Evolutionary conservation across 2,113 vertebrate genomes (phyloP), one percentile per base, ranked within the genome.

Genomic region (Lota lota): DNA sequence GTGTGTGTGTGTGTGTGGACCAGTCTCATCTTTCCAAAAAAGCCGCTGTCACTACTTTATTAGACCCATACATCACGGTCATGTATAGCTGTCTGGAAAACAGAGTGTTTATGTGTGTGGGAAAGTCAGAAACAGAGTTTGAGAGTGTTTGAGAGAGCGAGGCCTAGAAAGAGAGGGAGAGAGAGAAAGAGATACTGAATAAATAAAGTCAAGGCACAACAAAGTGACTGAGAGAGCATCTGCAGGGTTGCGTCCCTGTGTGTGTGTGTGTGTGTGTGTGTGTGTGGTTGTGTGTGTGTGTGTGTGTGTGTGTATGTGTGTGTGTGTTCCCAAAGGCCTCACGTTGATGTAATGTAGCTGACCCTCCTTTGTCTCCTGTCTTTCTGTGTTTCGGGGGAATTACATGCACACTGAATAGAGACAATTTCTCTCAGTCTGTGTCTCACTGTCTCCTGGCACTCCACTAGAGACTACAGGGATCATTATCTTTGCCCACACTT

Each of bases 61-160:
- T 82, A 78, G 79, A 82, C 22, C 74, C 12, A 83, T 87, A 84
- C 70, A 83, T 84, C 85, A 88, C 76, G 40, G 56, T 20, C 50
- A 66, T 36, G 36, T 58, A 50, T 76, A 61, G n/a, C 28, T 61
- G 12, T 62, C 19, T 14, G 50, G n/a, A 19, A 65, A 12, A 57
- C 24, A 33, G 8, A 21, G 19, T 10, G 8, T 58, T 11, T 40
- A 10, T 60, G n/a, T 18, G n/a, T 65, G 14, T 19, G 66, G 24
- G 58, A 66, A 22, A 62, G 60, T 69, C 28, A 66, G 53, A n/a
- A 18, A 54, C 53, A 17, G 67, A 54, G 66, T 36, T 60, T 50
- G 66, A 58, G n/a, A 16, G 61, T 36, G 61, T 28, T 21, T 12
- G 4, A 20, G 36, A 33, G 20, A 33, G 36, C 62, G 20, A 19